A percentile compares a stretch with the other conserved stretches of the same genome.
These are phyloP conservation scores for Copidosoma floridanum DNA, from an alignment of 1,140 invertebrate species.

Conservation along the genomic window DNA sequence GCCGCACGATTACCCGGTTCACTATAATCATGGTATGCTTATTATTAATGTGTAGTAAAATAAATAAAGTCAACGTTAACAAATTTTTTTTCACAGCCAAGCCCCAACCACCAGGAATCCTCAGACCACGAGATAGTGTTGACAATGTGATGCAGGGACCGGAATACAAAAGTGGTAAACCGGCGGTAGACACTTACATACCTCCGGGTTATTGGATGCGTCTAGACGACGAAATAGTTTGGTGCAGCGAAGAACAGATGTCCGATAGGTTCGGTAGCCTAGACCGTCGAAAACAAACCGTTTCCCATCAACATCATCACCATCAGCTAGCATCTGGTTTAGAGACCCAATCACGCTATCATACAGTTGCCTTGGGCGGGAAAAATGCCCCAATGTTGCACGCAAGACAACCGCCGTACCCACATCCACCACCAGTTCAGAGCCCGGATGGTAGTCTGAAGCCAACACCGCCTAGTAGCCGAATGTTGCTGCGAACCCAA, in stretches of 20 bases:
- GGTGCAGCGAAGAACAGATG: conserved; percentile 43
- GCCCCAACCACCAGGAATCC: conserved; percentile 12
- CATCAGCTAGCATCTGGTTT: conserved; percentile 43
- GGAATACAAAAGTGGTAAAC: conserved; percentile 29
- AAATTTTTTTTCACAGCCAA: conserved; percentile 2
- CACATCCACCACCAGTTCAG: conserved; percentile 25
- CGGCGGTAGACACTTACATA: conserved; percentile 32
- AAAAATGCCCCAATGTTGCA: conserved; percentile 34
- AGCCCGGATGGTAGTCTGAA: conserved; percentile 30
- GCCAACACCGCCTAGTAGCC: conserved; percentile 49
- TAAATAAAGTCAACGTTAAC: neutral
- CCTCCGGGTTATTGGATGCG: conserved; percentile 46
- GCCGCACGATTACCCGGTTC: neutral
- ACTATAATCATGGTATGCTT: conserved; percentile 15
- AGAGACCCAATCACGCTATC: conserved; percentile 40
- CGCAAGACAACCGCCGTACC: conserved; percentile 26
- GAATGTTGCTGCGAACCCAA: conserved; percentile 60
- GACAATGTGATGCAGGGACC: conserved; percentile 19
- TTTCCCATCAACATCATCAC: conserved; percentile 17
- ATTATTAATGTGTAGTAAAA: neutral
- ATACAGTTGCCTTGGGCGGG: conserved; percentile 36
- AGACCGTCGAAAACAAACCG: conserved; percentile 60
- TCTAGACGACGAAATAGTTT: conserved; percentile 48
- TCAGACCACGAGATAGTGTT: conserved; percentile 26
- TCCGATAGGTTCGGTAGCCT: conserved; percentile 63